Conservation (phyloP, 2,113 vertebrate genomes). For the Benthochromis sp. region DNA sequence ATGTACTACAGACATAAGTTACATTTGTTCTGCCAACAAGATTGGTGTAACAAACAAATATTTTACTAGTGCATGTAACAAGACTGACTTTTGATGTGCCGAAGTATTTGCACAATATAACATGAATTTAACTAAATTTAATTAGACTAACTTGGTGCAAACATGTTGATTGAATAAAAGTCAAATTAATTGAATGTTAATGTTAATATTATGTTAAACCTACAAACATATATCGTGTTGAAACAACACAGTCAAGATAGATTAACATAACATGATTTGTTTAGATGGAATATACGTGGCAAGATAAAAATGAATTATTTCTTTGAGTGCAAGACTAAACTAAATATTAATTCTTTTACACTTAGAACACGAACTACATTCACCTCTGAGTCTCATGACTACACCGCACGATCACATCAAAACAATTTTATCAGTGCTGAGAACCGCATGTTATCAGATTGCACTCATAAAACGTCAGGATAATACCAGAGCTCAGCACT, state of each 20-base stretch:
- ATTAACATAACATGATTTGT: neutral
- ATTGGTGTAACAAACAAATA: neutral
- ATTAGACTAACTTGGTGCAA: neutral
- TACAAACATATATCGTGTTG: neutral
- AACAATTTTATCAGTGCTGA: neutral
- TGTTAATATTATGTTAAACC: neutral
- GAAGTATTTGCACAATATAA: neutral
- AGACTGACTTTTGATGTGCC: neutral
- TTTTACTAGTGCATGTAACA: neutral
- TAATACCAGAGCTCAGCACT: neutral
- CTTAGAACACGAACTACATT: neutral
- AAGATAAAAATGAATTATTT: neutral
- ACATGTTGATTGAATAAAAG: neutral
- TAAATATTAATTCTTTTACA: neutral
- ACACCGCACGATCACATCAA: neutral
- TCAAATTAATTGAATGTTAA: neutral
- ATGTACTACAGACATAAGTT: neutral
- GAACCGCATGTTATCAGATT: neutral
- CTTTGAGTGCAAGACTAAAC: rapidly evolving
- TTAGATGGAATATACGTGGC: neutral
- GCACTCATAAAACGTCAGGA: neutral
- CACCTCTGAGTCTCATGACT: neutral
- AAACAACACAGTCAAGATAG: neutral
- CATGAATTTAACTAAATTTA: neutral
- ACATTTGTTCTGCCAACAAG: neutral